These are phyloP conservation scores for Pandemis heparana DNA, from an alignment of 2,888 invertebrate species.

Conservation along the genomic window DNA sequence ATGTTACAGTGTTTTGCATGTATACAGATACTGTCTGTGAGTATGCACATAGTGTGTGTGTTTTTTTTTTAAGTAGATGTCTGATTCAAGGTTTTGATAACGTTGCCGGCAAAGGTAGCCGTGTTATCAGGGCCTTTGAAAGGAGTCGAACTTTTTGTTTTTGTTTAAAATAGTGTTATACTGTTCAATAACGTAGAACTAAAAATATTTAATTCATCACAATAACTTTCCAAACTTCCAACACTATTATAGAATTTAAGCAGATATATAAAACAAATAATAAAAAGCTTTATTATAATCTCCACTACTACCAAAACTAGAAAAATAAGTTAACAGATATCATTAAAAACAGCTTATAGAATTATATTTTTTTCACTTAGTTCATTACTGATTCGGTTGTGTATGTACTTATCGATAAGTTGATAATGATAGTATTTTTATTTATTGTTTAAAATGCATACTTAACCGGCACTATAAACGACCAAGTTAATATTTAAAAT, in stretches of 20 bases:
- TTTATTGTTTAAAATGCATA: constrained; percentile 81
- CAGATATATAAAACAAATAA: constrained; percentile 60
- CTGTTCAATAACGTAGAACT: constrained; percentile 48
- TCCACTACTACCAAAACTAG: constrained; percentile 79
- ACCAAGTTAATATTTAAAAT: constrained; percentile 75
- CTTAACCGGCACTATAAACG: constrained; percentile 80
- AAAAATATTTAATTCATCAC: constrained; percentile 50
- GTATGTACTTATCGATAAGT: constrained; percentile 86
- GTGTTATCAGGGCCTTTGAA: constrained; percentile 61
- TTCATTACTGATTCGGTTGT: constrained; percentile 79
- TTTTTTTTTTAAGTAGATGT: constrained; percentile 66
- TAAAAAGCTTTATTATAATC: constrained; percentile 68
- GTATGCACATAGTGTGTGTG: constrained; percentile 81
- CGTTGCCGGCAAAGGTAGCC: constrained; percentile 50
- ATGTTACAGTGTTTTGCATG: constrained; percentile 84
- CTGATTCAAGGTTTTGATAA: constrained; percentile 70
- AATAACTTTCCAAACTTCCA: constrained; percentile 68
- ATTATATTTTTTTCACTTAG: constrained; percentile 60
- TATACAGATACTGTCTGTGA: constrained; percentile 78
- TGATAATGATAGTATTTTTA: constrained; percentile 59
- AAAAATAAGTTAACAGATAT: constrained; percentile 59
- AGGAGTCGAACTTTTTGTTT: constrained; percentile 62
- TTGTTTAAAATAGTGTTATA: constrained; percentile 50
- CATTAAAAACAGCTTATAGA: constrained; percentile 61
- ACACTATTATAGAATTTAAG: constrained; percentile 67